Evolutionary conservation across 2,113 vertebrate species (phyloP).

Genomic region (Catagonus wagneri): DNA sequence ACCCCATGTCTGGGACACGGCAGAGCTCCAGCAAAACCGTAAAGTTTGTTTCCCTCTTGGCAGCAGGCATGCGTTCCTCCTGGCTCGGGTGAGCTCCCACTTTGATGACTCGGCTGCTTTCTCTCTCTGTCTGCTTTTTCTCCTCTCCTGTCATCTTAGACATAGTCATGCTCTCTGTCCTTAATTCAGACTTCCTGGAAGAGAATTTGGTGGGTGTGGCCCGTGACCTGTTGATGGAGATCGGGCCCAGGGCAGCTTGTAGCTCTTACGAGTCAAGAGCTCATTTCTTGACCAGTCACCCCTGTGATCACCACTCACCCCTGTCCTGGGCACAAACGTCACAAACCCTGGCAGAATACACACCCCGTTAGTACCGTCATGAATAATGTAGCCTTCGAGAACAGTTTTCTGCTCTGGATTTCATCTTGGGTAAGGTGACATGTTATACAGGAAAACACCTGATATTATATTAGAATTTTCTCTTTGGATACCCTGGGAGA

Average conservation of each 20-base stretch:
- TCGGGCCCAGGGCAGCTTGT: background rate
- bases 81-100: background rate
- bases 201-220: background rate
- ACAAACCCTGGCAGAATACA: background rate
- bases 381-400: background rate
- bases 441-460: background rate
- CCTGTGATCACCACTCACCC: background rate
- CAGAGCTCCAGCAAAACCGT: background rate
- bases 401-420: background rate
- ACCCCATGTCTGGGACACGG: background rate
- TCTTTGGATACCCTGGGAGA: conserved; percentile 26
- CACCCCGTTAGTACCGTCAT: background rate
- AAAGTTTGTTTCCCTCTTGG: background rate
- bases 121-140: background rate
- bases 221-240: background rate
- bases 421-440: background rate
- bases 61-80: background rate
- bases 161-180: conserved; percentile 7
- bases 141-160: background rate
- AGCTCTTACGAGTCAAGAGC: background rate
- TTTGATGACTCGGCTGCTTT: background rate
- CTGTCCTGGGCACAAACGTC: background rate
- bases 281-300: background rate
- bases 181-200: background rate
- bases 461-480: background rate